phyloP scores from a whole-genome alignment of 30 jellyfish, hydroid and myxozoan species.

The Aurelia coerulea region DNA sequence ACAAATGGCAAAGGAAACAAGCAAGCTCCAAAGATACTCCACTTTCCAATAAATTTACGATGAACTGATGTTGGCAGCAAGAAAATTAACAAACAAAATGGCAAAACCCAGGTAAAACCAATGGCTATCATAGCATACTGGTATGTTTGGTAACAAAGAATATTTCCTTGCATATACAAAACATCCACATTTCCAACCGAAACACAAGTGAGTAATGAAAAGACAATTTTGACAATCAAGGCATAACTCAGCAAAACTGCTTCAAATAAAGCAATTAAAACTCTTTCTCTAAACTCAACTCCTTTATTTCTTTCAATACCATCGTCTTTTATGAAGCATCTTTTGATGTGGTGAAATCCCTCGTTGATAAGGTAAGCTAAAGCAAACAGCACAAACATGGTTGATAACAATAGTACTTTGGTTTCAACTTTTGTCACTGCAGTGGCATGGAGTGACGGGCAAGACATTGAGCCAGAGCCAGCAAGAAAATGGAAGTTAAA shows the following conservation, averaged over 20 bases:
- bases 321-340: too few relatives aligned
- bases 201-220: constrained; percentile 20
- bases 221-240: not conserved
- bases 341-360: not conserved
- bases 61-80: not conserved
- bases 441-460: constrained; percentile 8
- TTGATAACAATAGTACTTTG: not conserved
- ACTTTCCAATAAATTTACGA: not conserved
- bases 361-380: not conserved
- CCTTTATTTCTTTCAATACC: not conserved
- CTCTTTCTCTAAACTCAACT: not conserved
- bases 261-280: constrained; percentile 16
- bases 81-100: constrained; percentile 8
- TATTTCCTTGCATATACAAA: constrained; percentile 26
- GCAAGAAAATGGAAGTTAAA: constrained; percentile 12
- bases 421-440: not conserved
- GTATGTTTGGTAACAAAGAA: not conserved
- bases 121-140: constrained; percentile 16
- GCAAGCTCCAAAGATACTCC: not conserved
- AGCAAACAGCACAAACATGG: not conserved
- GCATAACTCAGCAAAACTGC: constrained; percentile 20
- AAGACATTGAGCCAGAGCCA: not conserved
- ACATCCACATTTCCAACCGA: not conserved
- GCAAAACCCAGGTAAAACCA: constrained; percentile 1
- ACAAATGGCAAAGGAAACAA: constrained; percentile 18